These are phyloP conservation scores for Sciurus carolinensis DNA, from an alignment of 2,797 vertebrate species.

Conservation along the genomic window DNA sequence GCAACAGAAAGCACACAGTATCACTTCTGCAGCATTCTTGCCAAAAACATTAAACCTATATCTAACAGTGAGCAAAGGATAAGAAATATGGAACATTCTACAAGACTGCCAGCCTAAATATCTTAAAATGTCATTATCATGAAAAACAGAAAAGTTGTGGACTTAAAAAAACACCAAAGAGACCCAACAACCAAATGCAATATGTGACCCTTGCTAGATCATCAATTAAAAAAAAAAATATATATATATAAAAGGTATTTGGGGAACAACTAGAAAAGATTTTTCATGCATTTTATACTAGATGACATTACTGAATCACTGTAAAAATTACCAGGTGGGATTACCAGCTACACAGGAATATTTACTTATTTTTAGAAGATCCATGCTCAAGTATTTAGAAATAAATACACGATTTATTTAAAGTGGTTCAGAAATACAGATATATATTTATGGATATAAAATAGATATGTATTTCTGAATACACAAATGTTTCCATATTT, in stretches of 20 bases:
- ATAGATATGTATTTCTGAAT: conserved; percentile 40
- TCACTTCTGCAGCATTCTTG: background rate
- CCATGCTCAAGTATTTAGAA: conserved; percentile 30
- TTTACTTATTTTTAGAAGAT: background rate
- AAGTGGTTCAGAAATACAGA: conserved; percentile 34
- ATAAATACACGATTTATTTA: conserved; percentile 53
- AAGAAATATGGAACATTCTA: background rate
- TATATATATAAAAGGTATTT: background rate
- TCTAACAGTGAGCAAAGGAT: conserved; percentile 38
- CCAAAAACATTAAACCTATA: conserved; percentile 18
- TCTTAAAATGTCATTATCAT: background rate
- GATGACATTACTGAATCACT: conserved; percentile 23
- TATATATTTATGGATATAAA: conserved; percentile 14
- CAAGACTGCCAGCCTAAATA: background rate
- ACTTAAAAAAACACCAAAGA: background rate
- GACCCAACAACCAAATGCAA: conserved; percentile 17
- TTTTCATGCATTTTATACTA: background rate
- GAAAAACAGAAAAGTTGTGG: conserved; percentile 9
- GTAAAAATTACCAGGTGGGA: conserved; percentile 37
- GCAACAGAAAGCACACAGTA: background rate
- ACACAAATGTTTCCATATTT: conserved; percentile 22
- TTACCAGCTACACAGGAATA: conserved; percentile 21
- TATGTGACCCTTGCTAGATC: background rate
- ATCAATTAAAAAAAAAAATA: background rate
- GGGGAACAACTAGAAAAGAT: background rate